Evolutionary conservation across 2,888 invertebrate species (phyloP).

Genomic region (Helobdella robusta): DNA sequence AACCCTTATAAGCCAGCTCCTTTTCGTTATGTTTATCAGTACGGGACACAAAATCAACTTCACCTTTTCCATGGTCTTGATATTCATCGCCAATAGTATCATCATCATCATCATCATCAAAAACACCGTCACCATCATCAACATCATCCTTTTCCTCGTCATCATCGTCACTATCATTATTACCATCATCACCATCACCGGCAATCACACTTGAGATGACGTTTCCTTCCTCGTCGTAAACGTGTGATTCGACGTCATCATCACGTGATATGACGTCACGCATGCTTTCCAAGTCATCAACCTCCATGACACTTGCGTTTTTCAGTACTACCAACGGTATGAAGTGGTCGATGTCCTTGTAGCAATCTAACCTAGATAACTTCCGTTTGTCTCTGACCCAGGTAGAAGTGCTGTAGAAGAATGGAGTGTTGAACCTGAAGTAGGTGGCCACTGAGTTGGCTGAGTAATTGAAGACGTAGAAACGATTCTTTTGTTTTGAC

Average conservation of each 20-base stretch:
- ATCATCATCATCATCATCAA: neutral
- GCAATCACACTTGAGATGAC: neutral
- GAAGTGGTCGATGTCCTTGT: neutral
- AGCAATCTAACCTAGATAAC: neutral
- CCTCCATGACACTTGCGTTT: too few species aligned
- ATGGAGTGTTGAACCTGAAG: conserved; percentile 1
- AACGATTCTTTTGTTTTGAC: too few species aligned
- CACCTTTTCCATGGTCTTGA: neutral
- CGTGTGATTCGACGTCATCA: neutral
- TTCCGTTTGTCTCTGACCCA: neutral
- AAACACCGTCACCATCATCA: neutral
- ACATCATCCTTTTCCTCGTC: neutral
- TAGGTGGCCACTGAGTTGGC: too few species aligned
- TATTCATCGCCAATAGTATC: neutral
- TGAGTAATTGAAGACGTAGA: too few species aligned
- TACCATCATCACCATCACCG: neutral
- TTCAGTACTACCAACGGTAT: neutral
- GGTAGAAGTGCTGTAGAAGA: conserved; percentile 13
- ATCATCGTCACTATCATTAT: neutral
- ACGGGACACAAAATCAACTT: too few species aligned
- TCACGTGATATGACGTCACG: neutral
- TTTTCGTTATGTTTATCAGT: too few species aligned
- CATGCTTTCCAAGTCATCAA: too few species aligned
- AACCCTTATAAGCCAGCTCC: too few species aligned
- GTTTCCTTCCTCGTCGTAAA: too few species aligned